phyloP scores from a whole-genome alignment of 2,888 invertebrate species.

The Parnassius mnemosyne region DNA sequence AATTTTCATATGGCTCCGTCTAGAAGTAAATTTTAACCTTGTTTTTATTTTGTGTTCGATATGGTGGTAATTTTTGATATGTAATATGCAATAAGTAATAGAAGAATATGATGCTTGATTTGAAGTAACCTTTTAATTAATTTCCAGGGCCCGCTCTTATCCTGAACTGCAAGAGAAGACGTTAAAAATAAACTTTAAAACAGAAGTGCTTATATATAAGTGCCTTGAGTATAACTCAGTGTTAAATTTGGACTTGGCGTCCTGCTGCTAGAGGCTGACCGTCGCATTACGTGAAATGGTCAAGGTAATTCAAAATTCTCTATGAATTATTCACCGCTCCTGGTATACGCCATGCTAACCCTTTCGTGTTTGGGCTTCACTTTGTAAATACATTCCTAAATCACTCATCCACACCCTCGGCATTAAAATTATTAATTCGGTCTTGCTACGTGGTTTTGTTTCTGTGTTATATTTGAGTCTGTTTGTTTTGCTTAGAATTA shows the following conservation, averaged over 20 bases:
- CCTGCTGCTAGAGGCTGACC: conserved; percentile 54
- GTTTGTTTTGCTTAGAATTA: conserved; percentile 19
- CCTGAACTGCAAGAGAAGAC: conserved; percentile 71
- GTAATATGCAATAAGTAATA: no score
- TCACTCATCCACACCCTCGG: conserved; percentile 58
- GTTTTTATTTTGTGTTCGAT: no score
- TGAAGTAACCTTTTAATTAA: conserved; percentile 45
- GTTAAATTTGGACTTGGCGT: conserved; percentile 52
- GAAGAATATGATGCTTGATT: conserved; percentile 1
- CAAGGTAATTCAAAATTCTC: conserved; percentile 72
- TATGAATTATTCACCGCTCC: conserved; percentile 71
- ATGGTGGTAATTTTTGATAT: no score
- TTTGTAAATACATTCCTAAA: conserved; percentile 72
- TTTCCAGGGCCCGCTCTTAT: conserved; percentile 73
- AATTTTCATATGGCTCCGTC: no score
- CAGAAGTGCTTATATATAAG: conserved; percentile 53
- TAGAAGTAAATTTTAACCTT: no score
- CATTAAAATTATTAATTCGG: conserved; percentile 31
- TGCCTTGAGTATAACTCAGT: conserved; percentile 54
- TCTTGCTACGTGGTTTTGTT: conserved; percentile 8
- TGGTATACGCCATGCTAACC: conserved; percentile 71
- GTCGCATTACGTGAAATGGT: conserved; percentile 76
- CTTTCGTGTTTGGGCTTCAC: conserved; percentile 67
- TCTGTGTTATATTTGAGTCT: conserved; percentile 11
- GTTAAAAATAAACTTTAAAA: conserved; percentile 55